Conservation (phyloP, 2,888 invertebrate genomes). For the Sisyra terminalis region DNA sequence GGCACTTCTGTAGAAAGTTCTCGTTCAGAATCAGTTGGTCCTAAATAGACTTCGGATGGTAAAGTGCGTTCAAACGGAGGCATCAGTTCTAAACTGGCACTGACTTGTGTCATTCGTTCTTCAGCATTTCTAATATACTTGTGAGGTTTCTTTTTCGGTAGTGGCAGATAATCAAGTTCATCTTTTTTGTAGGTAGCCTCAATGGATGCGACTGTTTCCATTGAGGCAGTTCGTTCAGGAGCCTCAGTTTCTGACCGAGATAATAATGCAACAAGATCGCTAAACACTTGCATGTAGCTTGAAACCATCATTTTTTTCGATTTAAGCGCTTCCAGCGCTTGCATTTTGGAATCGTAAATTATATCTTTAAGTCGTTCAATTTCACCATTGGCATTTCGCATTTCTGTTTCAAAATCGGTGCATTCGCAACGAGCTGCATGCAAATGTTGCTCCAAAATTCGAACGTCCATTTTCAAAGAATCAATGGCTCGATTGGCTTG, state of each 20-base stretch:
- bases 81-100: background rate
- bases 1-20: too few species aligned
- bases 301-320: background rate
- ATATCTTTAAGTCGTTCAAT: slow-evolving; percentile 35
- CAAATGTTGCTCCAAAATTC: slow-evolving; percentile 35
- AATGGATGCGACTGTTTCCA: background rate
- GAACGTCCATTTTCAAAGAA: slow-evolving; percentile 1
- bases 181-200: background rate
- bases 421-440: slow-evolving; percentile 32
- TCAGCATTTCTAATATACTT: background rate
- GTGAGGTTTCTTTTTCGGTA: background rate
- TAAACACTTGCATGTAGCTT: background rate
- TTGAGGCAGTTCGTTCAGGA: background rate
- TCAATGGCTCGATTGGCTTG: slow-evolving; percentile 11
- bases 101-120: background rate
- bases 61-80: background rate
- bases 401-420: slow-evolving; percentile 28
- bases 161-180: background rate
- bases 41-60: too few species aligned
- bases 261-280: background rate
- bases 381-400: slow-evolving; percentile 33
- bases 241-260: background rate
- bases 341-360: slow-evolving; percentile 40
- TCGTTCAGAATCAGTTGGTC: too few species aligned
- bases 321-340: slow-evolving; percentile 22